Conservation (phyloP, 2,888 invertebrate genomes). For the Hofmannophila pseudospretella region DNA sequence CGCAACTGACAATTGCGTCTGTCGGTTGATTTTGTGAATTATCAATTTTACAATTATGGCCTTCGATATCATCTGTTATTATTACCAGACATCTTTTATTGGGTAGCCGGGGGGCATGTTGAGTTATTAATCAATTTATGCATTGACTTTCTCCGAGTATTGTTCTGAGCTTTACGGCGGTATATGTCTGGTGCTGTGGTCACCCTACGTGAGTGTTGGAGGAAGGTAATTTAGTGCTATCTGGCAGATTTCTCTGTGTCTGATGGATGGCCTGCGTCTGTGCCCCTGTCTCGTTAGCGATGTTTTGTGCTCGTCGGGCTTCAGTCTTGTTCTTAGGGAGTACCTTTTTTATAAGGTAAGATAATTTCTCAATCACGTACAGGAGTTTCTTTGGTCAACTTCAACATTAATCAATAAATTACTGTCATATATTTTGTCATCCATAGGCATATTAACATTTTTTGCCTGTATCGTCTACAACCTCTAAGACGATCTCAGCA, state of each 20-base stretch:
- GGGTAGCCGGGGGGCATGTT: slow-evolving; percentile 40
- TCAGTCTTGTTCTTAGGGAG: slow-evolving; percentile 20
- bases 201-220: slow-evolving; percentile 32
- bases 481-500: too few relatives aligned
- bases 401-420: too few relatives aligned
- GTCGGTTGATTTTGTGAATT: slow-evolving; percentile 45
- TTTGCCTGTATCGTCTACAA: too few relatives aligned
- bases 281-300: slow-evolving; percentile 41
- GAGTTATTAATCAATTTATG: slow-evolving; percentile 58
- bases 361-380: neutral
- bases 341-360: too few relatives aligned
- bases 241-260: slow-evolving; percentile 39
- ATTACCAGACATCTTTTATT: slow-evolving; percentile 53
- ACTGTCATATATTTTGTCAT: too few relatives aligned
- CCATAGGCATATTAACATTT: too few relatives aligned
- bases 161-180: slow-evolving; percentile 9
- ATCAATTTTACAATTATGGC: slow-evolving; percentile 55
- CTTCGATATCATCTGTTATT: slow-evolving; percentile 56
- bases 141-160: slow-evolving; percentile 54
- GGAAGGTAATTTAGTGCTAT: slow-evolving; percentile 54
- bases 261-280: slow-evolving; percentile 32
- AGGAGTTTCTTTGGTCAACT: neutral
- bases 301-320: slow-evolving; percentile 23
- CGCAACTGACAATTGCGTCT: slow-evolving; percentile 42
- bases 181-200: slow-evolving; percentile 23